Evolutionary conservation across 2,797 vertebrate species (phyloP), one percentile per base, ranked within the genome.

Genomic region (Sebastes hubbsi): DNA sequence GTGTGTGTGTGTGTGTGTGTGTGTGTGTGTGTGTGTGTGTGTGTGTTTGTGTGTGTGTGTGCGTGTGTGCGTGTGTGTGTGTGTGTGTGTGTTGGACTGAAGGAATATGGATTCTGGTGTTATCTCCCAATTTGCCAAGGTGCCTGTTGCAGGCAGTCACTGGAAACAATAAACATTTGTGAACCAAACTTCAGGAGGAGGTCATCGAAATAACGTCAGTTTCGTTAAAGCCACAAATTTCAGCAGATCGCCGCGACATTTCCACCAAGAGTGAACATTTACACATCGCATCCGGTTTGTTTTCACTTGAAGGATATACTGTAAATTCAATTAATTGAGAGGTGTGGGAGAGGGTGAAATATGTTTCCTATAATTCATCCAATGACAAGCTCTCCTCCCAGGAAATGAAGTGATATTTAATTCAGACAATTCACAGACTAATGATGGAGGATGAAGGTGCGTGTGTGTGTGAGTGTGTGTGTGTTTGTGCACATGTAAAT

Each of bases 331-430:
- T 69, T 10, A 58, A 64, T 62, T 54, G 16, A 75, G 49, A 58
- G 30, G 55, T 20, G 64, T 32, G 52, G 7, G n/a, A 52, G 46
- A 49, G 27, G 78, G 49, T 46, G 38, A 38, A 22, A 25, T 8
- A 29, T 32, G 30, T 25, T 77, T 72, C 65, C 55, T 62, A 64
- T 82, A 56, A 65, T 63, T 87, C 62, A 75, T 52, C 42, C 34
- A 30, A 65, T 62, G 66, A 62, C 72, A 64, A 49, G 52, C 24
- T 72, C 42, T 74, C 36, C 72, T 74, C 64, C 72, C 34, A 59
- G 68, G 79, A 86, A 87, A 81, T 88, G 12, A 84, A 84, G 75
- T 82, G 66, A 78, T 85, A 84, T 86, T 89, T 87, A 77, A 87
- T 73, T 85, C 42, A 73, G 76, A 81, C 52, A 83, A 81, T 68